These are phyloP conservation scores for Falco berigora DNA, from an alignment of 2,797 vertebrate species.

Conservation along the genomic window DNA sequence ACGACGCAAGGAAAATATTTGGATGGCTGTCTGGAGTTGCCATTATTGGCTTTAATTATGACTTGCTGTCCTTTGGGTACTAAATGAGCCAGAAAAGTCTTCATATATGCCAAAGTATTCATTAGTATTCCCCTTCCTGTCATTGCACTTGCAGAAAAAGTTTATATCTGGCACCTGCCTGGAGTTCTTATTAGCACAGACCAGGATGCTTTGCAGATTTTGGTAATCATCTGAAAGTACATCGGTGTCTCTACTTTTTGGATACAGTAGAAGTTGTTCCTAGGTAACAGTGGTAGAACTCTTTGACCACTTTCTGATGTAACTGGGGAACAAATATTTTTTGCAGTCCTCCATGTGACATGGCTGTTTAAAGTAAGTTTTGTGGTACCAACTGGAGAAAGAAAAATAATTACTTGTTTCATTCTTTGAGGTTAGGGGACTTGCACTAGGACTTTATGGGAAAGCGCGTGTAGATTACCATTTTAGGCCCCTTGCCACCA, in stretches of 20 bases:
- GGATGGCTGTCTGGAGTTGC: constrained; percentile 71
- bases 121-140: constrained; percentile 72
- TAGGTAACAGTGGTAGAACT: constrained; percentile 9
- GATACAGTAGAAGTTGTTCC: not conserved
- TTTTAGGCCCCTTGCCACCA: not conserved
- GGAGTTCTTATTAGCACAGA: constrained; percentile 48
- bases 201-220: constrained; percentile 61
- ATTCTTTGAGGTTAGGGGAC: not conserved
- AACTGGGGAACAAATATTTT: not conserved
- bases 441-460: not conserved
- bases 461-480: not conserved
- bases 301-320: constrained; percentile 5
- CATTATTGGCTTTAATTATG: constrained; percentile 76
- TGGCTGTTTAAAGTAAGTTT: not conserved
- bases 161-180: constrained; percentile 65
- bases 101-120: constrained; percentile 70
- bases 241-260: constrained; percentile 36
- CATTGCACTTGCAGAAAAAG: constrained; percentile 67
- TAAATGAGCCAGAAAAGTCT: constrained; percentile 71
- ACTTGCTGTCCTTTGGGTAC: constrained; percentile 72
- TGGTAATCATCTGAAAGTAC: constrained; percentile 61
- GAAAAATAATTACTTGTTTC: not conserved
- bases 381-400: not conserved
- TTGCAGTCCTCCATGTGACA: not conserved
- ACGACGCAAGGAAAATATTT: constrained; percentile 73